Evolutionary conservation across 2,113 vertebrate species (phyloP), one percentile per base, ranked within the genome.

Genomic region (Brachyhypopomus occidentalis): DNA sequence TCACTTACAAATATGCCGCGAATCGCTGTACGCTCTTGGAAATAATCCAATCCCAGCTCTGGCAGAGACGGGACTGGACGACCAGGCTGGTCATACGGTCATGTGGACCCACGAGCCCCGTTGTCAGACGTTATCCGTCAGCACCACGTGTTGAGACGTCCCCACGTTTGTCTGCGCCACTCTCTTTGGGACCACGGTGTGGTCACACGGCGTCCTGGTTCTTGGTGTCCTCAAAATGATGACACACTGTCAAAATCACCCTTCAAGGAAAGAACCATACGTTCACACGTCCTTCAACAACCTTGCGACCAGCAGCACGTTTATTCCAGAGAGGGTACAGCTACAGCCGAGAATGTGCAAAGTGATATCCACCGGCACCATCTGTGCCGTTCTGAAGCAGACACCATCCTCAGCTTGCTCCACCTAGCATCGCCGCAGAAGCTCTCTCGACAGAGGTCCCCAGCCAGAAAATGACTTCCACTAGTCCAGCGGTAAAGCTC

Each of bases 31-130:
- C 41, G 72, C 45, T 52, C 45, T 41, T 52, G 8, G 38, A 36
- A 77, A 72, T 72, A 77, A 62, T 22, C 1, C 25, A 62, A 79
- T 82, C 52, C 64, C n/a, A 58, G 66, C 23, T 23, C 72, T 56
- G 12, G 64, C 36, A 67, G 58, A 75, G 48, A 67, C 25, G 2
- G 67, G 64, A 66, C 58, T 36, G 30, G 36, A 82, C 72, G 71
- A 82, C 82, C 72, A 27, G 25, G 64, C 58, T 75, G 56, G 58
- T 78, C 30, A 20, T 70, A 71, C 79, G 34, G 8, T 0, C 52
- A 14, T 41, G 64, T 67, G 25, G 14, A 79, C 82, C 66, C 45
- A 36, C 64, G 22, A 36, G n/a, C 59, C 45, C 20, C 14, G 3
- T 14, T 62, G 25, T 72, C 23, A 52, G 71, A 38, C 9, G 79